phyloP scores from a whole-genome alignment of 2,888 invertebrate genomes.

The Eupithecia centaureata region DNA sequence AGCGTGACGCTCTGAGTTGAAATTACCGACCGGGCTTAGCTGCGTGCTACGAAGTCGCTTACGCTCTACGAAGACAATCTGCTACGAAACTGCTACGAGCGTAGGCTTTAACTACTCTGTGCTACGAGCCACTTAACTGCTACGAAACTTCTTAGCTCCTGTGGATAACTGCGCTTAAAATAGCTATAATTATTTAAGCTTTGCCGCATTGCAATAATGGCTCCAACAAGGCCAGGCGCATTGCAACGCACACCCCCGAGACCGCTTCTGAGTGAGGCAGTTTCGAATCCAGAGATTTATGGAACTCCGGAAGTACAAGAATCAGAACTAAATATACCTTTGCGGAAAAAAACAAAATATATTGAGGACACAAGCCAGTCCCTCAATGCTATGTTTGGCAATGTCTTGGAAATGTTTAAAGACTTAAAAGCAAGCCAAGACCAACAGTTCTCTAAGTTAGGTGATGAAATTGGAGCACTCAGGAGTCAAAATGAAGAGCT shows the following conservation, averaged over 20 bases:
- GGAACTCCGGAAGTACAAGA: not conserved
- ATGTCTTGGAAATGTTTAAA: not conserved
- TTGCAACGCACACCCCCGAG: not conserved
- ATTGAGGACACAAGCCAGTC: not conserved
- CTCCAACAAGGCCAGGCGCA: no score
- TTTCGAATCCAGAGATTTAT: not conserved
- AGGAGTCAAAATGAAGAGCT: not conserved
- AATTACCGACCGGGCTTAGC: no score
- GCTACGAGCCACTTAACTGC: no score
- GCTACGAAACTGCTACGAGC: no score
- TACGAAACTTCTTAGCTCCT: no score
- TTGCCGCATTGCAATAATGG: no score
- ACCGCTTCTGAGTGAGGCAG: not conserved
- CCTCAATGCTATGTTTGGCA: not conserved
- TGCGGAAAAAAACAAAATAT: not conserved
- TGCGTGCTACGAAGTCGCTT: no score
- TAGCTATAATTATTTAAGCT: no score
- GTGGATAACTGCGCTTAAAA: no score
- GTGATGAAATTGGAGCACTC: not conserved
- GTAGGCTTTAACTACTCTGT: no score
- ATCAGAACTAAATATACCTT: not conserved
- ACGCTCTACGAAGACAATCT: no score
- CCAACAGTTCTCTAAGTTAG: not conserved
- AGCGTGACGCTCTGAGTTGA: no score
- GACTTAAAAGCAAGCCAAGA: not conserved